Evolutionary conservation across 2,888 invertebrate species (phyloP).

Genomic region (Leptopilina drosophilae): DNA sequence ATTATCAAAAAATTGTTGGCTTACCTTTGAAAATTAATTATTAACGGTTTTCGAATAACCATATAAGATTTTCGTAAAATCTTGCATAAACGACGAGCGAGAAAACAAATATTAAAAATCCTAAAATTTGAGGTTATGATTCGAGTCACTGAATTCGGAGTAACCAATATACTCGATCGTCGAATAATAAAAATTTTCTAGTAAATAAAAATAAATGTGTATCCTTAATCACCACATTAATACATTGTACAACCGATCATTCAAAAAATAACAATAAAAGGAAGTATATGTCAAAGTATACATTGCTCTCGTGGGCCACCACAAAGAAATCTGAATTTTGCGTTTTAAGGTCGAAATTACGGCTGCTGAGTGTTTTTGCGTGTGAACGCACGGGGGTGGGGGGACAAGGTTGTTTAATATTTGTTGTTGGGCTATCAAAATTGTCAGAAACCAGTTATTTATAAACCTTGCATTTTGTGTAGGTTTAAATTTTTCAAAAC

Average conservation of each 20-base stretch:
- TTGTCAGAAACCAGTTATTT: neutral
- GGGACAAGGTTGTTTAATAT: neutral
- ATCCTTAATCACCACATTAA: conserved; percentile 24
- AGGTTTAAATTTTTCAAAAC: too few species aligned
- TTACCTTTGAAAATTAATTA: conserved; percentile 1
- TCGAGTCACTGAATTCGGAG: conserved; percentile 36
- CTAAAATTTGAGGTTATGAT: conserved; percentile 40
- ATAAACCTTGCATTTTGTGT: too few species aligned
- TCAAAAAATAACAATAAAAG: conserved; percentile 27
- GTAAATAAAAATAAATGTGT: conserved; percentile 33
- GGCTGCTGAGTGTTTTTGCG: conserved; percentile 12
- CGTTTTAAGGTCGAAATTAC: conserved; percentile 2
- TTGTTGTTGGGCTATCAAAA: conserved; percentile 1
- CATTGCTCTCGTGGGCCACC: conserved; percentile 25
- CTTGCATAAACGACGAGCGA: conserved; percentile 25
- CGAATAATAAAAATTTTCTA: conserved; percentile 37
- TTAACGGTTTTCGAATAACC: conserved; percentile 11
- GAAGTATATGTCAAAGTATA: conserved; percentile 34
- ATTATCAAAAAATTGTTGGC: neutral
- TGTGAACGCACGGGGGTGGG: neutral
- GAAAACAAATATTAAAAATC: conserved; percentile 36
- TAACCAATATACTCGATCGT: conserved; percentile 35
- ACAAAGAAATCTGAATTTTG: conserved; percentile 19
- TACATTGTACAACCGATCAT: conserved; percentile 7
- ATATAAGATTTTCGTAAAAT: conserved; percentile 34